These are phyloP conservation scores for Ostrea edulis DNA, from an alignment of 1,140 invertebrate genomes.

Conservation along the genomic window DNA sequence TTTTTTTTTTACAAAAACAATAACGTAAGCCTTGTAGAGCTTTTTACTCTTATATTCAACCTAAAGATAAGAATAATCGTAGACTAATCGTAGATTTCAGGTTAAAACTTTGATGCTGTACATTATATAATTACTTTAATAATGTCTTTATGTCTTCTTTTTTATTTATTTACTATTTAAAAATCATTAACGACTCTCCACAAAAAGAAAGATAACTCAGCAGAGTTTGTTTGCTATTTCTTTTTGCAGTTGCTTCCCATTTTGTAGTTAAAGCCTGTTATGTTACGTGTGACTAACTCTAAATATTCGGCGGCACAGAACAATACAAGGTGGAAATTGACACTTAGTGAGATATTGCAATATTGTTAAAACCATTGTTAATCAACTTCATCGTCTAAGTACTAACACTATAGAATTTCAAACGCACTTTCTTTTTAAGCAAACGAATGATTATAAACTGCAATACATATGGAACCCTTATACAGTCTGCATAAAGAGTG, in stretches of 20 bases:
- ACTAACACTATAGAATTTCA: background rate
- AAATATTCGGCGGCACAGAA: background rate
- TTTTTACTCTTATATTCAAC: no score
- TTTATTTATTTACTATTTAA: no score
- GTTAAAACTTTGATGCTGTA: no score
- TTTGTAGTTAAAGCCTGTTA: background rate
- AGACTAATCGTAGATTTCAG: no score
- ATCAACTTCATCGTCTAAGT: background rate
- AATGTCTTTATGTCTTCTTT: no score
- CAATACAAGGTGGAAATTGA: background rate
- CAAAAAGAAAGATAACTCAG: no score
- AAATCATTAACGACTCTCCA: no score
- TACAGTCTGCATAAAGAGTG: background rate
- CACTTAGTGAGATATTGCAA: background rate
- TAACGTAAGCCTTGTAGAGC: no score
- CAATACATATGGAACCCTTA: background rate
- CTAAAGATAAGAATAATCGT: no score
- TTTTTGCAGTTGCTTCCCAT: background rate
- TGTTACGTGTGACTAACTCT: background rate
- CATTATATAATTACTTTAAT: no score
- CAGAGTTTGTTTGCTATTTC: no score
- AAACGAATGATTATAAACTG: background rate
- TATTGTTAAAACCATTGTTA: slow-evolving; percentile 1
- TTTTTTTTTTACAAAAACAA: no score
- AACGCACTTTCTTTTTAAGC: background rate